Evolutionary conservation across 2,888 invertebrate genomes (phyloP), one percentile per base, ranked within the genome.

Genomic region (Troides oblongomaculatus): DNA sequence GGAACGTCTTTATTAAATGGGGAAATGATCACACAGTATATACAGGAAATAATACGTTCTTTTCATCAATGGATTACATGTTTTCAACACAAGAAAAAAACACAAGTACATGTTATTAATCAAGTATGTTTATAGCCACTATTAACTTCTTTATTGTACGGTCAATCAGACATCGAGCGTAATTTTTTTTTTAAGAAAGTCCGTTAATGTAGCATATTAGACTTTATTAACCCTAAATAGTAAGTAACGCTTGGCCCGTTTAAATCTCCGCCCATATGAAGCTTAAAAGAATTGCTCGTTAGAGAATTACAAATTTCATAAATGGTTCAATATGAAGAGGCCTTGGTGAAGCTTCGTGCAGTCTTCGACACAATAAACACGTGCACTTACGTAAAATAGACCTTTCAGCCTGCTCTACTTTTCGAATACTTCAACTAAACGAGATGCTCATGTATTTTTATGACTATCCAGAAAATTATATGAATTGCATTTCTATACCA

Each of bases 391-490:
- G 74, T 77, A 77, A 75, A 75, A 72, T 74, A 74, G 79, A 72
- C 72, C 84, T 78, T 84, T 86, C 74, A 81, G 76, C 80, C 74
- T 74, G 82, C 76, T 81, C 87, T 76, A 85, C 79, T 84, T 85
- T 80, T 80, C 73, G 72, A 75, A 74, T 75, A 75, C 73, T 74
- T 76, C 74, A 76, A 75, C 79, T 81, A 82, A 83, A 81, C 79
- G 78, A 77, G 58, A 64, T 8, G 25, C 79, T 79, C 71, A 73
- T 82, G 80, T 78, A 84, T 82, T 85, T 83, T 85, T 87, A 88
- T 81, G 84, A 84, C 78, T 59, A 43, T 66, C 36, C 53, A 50
- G 53, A 36, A 46, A 36, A 53, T 60, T 39, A 21, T 61, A 53
- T 36, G 36, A 46, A 65, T 23, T 50, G 6, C 36, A 14, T 14